Evolutionary conservation across 2,888 invertebrate species (phyloP).

Genomic region (Lasioglossum lativentre): DNA sequence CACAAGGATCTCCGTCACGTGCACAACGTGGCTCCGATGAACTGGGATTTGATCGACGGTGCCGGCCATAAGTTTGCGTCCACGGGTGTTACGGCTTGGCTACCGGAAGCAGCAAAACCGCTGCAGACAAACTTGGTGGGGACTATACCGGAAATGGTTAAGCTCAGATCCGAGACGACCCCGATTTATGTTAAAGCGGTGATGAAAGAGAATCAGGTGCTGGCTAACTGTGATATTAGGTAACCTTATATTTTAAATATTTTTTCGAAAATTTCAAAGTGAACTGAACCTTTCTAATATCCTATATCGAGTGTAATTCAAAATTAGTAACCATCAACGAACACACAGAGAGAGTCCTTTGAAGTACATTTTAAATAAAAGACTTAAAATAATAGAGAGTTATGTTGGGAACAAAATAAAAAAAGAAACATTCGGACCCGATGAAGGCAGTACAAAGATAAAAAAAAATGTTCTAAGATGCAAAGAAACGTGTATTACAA

Average conservation of each 20-base stretch:
- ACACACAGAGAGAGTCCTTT: too few relatives aligned
- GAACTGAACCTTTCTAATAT: background rate
- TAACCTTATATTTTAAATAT: slow-evolving; percentile 57
- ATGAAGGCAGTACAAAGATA: too few relatives aligned
- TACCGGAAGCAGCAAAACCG: slow-evolving; percentile 85
- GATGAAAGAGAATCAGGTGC: slow-evolving; percentile 87
- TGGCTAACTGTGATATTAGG: slow-evolving; percentile 89
- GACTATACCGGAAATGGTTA: slow-evolving; percentile 87
- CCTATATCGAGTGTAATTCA: too few relatives aligned
- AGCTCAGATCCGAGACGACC: slow-evolving; percentile 88
- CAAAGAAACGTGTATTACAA: background rate
- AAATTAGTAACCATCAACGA: too few relatives aligned
- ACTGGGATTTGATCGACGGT: slow-evolving; percentile 85
- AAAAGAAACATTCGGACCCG: too few relatives aligned
- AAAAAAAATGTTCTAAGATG: too few relatives aligned
- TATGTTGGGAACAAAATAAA: too few relatives aligned
- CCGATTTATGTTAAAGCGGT: slow-evolving; percentile 91
- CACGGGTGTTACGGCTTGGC: slow-evolving; percentile 88
- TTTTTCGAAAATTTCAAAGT: background rate
- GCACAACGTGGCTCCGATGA: slow-evolving; percentile 90
- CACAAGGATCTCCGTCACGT: slow-evolving; percentile 85
- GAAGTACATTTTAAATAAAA: too few relatives aligned
- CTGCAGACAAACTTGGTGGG: slow-evolving; percentile 85
- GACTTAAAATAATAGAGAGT: too few relatives aligned
- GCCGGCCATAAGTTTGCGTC: slow-evolving; percentile 84